phyloP scores from a whole-genome alignment of 2,888 invertebrate genomes.

The Tanypteryx hageni region DNA sequence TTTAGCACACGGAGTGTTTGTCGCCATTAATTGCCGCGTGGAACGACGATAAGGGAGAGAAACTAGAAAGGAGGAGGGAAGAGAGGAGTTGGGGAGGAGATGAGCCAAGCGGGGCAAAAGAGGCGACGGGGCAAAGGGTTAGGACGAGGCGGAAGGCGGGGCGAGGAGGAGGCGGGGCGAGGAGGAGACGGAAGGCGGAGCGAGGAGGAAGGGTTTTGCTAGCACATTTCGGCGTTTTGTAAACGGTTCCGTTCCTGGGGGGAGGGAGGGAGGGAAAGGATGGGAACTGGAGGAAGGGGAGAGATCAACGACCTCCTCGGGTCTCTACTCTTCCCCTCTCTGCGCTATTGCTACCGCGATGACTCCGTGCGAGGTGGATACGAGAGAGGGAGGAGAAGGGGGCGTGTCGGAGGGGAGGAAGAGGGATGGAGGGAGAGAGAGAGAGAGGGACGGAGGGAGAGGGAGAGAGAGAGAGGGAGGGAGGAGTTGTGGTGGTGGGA shows the following conservation, averaged over 20 bases:
- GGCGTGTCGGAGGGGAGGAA: not conserved
- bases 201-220: not conserved
- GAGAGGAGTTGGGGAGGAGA: not conserved
- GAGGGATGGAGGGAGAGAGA: not conserved
- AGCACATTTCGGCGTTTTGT: slow-evolving; percentile 43
- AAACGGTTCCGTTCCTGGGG: slow-evolving; percentile 36
- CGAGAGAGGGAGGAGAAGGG: not conserved
- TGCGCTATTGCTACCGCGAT: slow-evolving; percentile 30
- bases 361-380: not conserved
- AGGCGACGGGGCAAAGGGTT: not conserved
- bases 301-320: slow-evolving; percentile 49
- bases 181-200: too few relatives aligned
- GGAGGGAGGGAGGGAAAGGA: not conserved
- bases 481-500: not conserved
- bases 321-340: not conserved
- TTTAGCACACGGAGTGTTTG: not conserved
- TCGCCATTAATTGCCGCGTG: not conserved
- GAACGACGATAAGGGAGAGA: not conserved
- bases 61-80: not conserved
- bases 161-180: too few relatives aligned
- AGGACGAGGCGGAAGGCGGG: not conserved
- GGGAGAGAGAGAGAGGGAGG: not conserved
- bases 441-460: not conserved
- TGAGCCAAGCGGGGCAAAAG: not conserved
- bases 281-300: not conserved